A percentile compares a stretch with the other conserved stretches of the same genome.
Evolutionary conservation across 2,888 invertebrate genomes (phyloP).

Genomic region (Biston stratarius): DNA sequence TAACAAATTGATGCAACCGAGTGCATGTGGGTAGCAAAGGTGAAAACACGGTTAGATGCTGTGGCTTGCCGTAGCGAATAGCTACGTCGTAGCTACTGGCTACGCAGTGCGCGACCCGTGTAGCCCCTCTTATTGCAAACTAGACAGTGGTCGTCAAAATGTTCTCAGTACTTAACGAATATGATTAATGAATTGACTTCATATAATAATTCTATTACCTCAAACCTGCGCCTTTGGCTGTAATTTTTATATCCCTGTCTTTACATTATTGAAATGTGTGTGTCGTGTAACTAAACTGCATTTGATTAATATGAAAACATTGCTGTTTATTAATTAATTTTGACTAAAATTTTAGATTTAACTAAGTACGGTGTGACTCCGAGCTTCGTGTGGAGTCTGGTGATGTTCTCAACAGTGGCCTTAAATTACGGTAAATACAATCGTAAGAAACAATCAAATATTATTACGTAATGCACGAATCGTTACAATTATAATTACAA

Average conservation of each 20-base stretch:
- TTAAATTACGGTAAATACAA: slow-evolving; percentile 84
- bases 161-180: slow-evolving; percentile 82
- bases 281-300: slow-evolving; percentile 71
- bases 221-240: slow-evolving; percentile 84
- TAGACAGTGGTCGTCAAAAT: slow-evolving; percentile 75
- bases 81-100: slow-evolving; percentile 4
- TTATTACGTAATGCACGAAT: slow-evolving; percentile 86
- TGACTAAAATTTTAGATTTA: slow-evolving; percentile 81
- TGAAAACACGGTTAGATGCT: slow-evolving; percentile 61
- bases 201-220: slow-evolving; percentile 83
- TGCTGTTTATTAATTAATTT: slow-evolving; percentile 70
- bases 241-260: slow-evolving; percentile 82
- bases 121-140: slow-evolving; percentile 62
- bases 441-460: slow-evolving; percentile 85
- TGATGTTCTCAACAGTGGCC: slow-evolving; percentile 79
- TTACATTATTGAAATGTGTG: slow-evolving; percentile 81
- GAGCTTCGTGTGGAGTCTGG: slow-evolving; percentile 69
- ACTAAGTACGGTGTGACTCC: slow-evolving; percentile 82
- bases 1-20: slow-evolving; percentile 82
- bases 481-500: slow-evolving; percentile 85
- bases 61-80: slow-evolving; percentile 36
- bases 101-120: slow-evolving; percentile 50
- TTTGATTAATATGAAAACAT: slow-evolving; percentile 66
- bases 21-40: slow-evolving; percentile 74
- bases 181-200: slow-evolving; percentile 86